Conservation (phyloP, 2,888 invertebrate species). For the Chrysina gloriosa region DNA sequence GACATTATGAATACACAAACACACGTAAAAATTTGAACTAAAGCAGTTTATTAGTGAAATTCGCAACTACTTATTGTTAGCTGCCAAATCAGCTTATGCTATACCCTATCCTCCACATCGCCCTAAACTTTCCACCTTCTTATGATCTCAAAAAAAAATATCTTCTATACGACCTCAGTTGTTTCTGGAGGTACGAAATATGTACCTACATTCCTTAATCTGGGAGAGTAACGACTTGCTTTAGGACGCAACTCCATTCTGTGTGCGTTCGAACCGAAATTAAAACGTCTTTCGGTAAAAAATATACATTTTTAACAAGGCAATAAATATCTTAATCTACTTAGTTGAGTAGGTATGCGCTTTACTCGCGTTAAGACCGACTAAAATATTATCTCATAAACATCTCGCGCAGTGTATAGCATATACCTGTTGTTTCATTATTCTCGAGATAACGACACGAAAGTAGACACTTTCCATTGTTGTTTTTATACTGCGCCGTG, state of each 20-base stretch:
- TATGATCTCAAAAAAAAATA: too few species aligned
- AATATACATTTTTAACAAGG: neutral
- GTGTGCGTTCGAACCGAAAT: neutral
- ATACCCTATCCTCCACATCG: too few species aligned
- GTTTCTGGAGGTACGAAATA: too few species aligned
- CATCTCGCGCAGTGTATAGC: neutral
- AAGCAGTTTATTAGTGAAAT: too few species aligned
- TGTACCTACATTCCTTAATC: too few species aligned
- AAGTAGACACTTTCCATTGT: slow-evolving; percentile 15
- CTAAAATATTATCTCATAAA: neutral
- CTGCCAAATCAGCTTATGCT: too few species aligned
- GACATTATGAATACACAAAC: too few species aligned
- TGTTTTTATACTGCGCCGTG: slow-evolving; percentile 9
- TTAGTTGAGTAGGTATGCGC: neutral
- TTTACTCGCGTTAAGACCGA: neutral
- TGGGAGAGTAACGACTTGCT: neutral
- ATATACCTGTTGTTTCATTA: slow-evolving; percentile 26
- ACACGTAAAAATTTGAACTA: too few species aligned
- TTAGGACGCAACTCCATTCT: neutral
- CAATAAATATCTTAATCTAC: neutral
- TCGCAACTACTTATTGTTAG: too few species aligned
- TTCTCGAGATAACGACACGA: slow-evolving; percentile 13
- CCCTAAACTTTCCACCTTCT: too few species aligned
- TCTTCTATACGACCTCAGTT: too few species aligned
- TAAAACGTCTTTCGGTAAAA: neutral